Percentiles rank a stretch among this genome's conserved stretches.
Conservation (phyloP, 2,888 invertebrate genomes). For the Stenolophus ochropezus region DNA sequence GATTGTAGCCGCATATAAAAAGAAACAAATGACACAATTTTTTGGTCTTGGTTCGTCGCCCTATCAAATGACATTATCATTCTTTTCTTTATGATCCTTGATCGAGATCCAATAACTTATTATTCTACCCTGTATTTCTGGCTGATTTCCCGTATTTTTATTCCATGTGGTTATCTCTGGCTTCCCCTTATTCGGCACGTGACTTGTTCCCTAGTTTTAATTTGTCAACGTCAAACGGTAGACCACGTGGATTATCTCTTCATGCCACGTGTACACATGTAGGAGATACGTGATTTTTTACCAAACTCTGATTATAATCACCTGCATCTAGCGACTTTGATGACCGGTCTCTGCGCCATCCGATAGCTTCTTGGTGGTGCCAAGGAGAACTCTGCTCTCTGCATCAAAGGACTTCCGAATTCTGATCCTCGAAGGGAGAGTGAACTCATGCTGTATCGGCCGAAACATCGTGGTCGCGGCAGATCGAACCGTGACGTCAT, state of each 20-base stretch:
- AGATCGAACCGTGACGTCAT: slow-evolving; percentile 54
- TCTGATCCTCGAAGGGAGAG: slow-evolving; percentile 32
- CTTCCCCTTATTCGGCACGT: slow-evolving; percentile 8
- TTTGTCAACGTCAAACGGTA: slow-evolving; percentile 49
- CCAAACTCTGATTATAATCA: background rate
- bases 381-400: slow-evolving; percentile 48
- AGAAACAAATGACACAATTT: background rate
- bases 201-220: slow-evolving; percentile 38
- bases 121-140: slow-evolving; percentile 10
- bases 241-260: slow-evolving; percentile 32
- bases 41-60: too few species aligned
- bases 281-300: background rate
- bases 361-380: slow-evolving; percentile 73
- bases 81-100: background rate
- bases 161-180: slow-evolving; percentile 12
- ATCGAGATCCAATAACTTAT: slow-evolving; percentile 22
- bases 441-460: slow-evolving; percentile 48
- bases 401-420: slow-evolving; percentile 53
- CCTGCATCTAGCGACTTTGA: slow-evolving; percentile 74
- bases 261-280: slow-evolving; percentile 39
- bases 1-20: too few species aligned
- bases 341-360: slow-evolving; percentile 74
- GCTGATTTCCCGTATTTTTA: slow-evolving; percentile 35
- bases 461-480: slow-evolving; percentile 51
- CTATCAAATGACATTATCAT: background rate